Evolutionary conservation across 2,888 invertebrate genomes (phyloP), one percentile per base, ranked within the genome.

Genomic region (Spodoptera picta): DNA sequence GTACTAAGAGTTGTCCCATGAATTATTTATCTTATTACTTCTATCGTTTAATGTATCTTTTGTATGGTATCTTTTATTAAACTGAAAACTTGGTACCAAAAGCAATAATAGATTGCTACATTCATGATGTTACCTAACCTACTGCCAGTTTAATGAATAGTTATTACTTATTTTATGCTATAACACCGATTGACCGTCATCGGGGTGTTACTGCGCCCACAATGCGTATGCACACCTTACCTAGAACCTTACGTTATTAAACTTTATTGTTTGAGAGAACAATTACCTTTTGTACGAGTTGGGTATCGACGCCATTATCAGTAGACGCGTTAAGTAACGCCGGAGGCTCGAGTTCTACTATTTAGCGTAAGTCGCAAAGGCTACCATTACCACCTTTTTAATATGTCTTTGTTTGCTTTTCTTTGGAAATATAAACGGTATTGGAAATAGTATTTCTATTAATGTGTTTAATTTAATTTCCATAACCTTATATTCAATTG

Each of bases 241-340:
- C 87, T 93, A 92, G 92, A 92, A 92, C 86, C 87, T 90, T 89
- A 86, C 90, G 87, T 90, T 91, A 90, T 90, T 89, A 87, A 88
- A 88, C 90, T 90, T 92, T 89, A 93, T 94, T 93, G 93, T 93
- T 93, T 89, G 82, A 90, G 90, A 91, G 93, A 94, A 94, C 94
- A 94, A 94, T 94, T 91, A 92, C 93, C 93, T 91, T 93, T 94
- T 94, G 93, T 94, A 90, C 84, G 84, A 86, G 87, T 85, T 87
- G 81, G 86, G 85, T 90, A 91, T 90, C 89, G 91, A 84, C 80
- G 81, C 84, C 87, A 88, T 91, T 91, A 92, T 92, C 91, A 89
- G 89, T 88, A 88, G 86, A 87, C 85, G 88, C 86, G 85, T 91
- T 92, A 90, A 87, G 86, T 92, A 92, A 91, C 90, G 84, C 81